These are phyloP conservation scores for Agrilus biguttatus DNA, from an alignment of 2,888 invertebrate genomes.

Conservation along the genomic window DNA sequence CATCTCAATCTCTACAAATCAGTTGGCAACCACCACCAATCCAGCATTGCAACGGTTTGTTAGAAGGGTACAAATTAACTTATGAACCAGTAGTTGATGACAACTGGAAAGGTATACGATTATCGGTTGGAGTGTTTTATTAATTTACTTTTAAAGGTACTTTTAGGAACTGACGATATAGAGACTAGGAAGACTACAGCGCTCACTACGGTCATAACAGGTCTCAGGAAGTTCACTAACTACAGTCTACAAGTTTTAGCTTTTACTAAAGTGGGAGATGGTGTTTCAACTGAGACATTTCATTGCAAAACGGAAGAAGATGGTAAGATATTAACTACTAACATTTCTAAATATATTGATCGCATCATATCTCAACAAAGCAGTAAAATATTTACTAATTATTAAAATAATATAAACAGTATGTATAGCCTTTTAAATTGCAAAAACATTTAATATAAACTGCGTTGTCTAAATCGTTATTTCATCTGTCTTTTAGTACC, in stretches of 20 bases:
- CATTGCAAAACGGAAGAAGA: constrained; percentile 69
- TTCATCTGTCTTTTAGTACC: constrained; percentile 41
- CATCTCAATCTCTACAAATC: constrained; percentile 62
- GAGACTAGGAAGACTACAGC: constrained; percentile 53
- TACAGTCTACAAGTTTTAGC: constrained; percentile 70
- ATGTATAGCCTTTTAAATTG: too few species aligned
- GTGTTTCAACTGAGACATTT: constrained; percentile 48
- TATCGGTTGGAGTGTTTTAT: neutral
- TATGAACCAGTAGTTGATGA: constrained; percentile 52
- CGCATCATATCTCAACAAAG: too few species aligned
- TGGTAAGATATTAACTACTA: constrained; percentile 42
- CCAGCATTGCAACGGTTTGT: constrained; percentile 57
- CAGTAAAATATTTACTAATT: too few species aligned
- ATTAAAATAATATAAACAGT: too few species aligned
- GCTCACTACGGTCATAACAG: constrained; percentile 52
- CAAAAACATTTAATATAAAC: too few species aligned
- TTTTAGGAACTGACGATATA: constrained; percentile 37
- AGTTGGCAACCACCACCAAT: constrained; percentile 68
- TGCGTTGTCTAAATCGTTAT: constrained; percentile 1
- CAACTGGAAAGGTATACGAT: constrained; percentile 28
- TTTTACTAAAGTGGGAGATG: constrained; percentile 66
- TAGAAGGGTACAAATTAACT: constrained; percentile 60
- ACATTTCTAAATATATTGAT: too few species aligned
- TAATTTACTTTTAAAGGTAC: neutral
- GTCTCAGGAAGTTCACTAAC: constrained; percentile 61